These are phyloP conservation scores for Anoplolepis gracilipes DNA, from an alignment of 1,140 invertebrate species.

Conservation along the genomic window DNA sequence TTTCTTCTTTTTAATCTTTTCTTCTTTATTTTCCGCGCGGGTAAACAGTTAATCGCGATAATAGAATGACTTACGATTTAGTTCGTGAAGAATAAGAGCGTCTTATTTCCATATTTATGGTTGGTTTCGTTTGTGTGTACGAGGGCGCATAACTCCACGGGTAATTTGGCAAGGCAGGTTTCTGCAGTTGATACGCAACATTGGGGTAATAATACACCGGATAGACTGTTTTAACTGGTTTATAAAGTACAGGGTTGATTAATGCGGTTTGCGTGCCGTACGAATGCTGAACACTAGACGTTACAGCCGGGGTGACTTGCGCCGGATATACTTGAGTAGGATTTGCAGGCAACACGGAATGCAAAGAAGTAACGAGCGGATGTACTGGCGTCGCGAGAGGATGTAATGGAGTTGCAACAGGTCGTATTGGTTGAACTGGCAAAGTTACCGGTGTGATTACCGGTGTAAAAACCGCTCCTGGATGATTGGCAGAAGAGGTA, in stretches of 20 bases:
- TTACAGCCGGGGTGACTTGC: conserved; percentile 35
- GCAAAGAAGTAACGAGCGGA: conserved; percentile 65
- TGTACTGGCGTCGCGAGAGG: conserved; percentile 71
- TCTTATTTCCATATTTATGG: conserved; percentile 75
- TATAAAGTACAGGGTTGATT: conserved; percentile 78
- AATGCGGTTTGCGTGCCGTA: conserved; percentile 76
- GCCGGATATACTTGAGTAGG: conserved; percentile 57
- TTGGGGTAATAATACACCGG: conserved; percentile 81
- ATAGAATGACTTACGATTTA: not conserved
- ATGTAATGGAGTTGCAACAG: conserved; percentile 67
- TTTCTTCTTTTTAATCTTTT: conserved; percentile 56
- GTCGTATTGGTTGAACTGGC: conserved; percentile 73
- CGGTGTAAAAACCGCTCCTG: conserved; percentile 63
- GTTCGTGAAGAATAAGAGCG: conserved; percentile 19
- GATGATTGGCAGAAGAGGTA: not conserved
- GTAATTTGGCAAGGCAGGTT: conserved; percentile 66
- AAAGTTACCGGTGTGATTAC: conserved; percentile 42
- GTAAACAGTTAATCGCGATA: conserved; percentile 43
- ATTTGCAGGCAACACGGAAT: conserved; percentile 32
- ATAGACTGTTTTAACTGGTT: conserved; percentile 79
- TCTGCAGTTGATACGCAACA: conserved; percentile 74
- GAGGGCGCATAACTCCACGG: conserved; percentile 80
- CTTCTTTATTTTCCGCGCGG: conserved; percentile 56
- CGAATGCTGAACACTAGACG: conserved; percentile 71
- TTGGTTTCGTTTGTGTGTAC: conserved; percentile 71